Base-by-base conservation (phyloP, 2,888 invertebrate genomes). In the Shargacucullia verbasci region DNA sequence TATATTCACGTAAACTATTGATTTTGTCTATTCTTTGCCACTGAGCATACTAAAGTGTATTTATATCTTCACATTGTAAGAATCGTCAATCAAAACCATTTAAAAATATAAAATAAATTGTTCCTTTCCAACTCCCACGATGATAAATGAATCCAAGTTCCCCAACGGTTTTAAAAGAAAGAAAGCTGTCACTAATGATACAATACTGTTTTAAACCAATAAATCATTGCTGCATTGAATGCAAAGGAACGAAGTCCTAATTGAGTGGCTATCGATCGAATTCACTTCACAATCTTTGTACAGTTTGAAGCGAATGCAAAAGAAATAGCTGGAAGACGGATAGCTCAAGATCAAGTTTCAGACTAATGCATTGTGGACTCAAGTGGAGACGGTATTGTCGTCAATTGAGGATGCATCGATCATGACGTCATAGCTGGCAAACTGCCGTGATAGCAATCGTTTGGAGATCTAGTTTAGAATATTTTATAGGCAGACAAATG, bases 351-450 rank as follows among this genome's bases (percentile, higher is more conserved):
- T 76, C 77, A 64, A n/a, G 70, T 76, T 78, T 63, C 75, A 45
- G 68, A 53, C 61, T 76, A 78, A 76, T 76, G 79, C 67, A 63
- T 63, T 61, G 60, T 57, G 54, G 61, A 69, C 69, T 56, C 43
- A 40, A 62, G 64, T 54, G 70, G 53, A 27, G 38, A 45, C 48
- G 52, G 60, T 48, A 62, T 49, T 60, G 57, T 61, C 55, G 48
- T 57, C 63, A 55, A 60, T 55, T 59, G 57, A 53, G 53, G 59
- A 62, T 73, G 64, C 79, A 76, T 76, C 76, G 46, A 70, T 76
- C 79, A 73, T 78, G 70, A 68, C 63, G 65, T 65, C 70, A 64
- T 50, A n/a, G 43, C 43, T 37, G 39, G 39, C 43, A 47, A 48
- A 54, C 46, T 59, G 33, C 43, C 33, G 46, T 20, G 4, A 14